Percentiles rank a stretch among this genome's conserved stretches.
These are phyloP conservation scores for Drosophila persimilis DNA, from an alignment of 1,140 invertebrate species.

Conservation along the genomic window DNA sequence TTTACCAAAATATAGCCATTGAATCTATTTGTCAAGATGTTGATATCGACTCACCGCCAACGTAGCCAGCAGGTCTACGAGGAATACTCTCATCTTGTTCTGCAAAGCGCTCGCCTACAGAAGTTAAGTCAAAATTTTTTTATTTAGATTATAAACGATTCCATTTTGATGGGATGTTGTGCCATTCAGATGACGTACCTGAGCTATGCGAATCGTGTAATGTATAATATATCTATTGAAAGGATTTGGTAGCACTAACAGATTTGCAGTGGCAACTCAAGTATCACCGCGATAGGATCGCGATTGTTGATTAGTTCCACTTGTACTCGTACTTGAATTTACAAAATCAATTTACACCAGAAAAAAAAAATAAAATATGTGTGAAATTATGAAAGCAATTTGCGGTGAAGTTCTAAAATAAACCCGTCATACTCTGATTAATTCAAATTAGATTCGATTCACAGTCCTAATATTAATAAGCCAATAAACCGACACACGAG, in stretches of 20 bases:
- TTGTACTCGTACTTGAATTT: neutral
- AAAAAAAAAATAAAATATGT: neutral
- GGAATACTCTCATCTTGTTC: constrained; percentile 62
- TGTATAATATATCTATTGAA: no score
- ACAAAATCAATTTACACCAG: neutral
- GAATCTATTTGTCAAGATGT: no score
- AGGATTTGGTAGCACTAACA: no score
- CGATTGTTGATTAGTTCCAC: neutral
- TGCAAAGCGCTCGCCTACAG: constrained; percentile 44
- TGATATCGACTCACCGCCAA: constrained; percentile 58
- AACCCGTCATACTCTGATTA: no score
- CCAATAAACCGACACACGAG: neutral
- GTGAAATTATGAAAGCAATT: neutral
- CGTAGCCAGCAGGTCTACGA: constrained; percentile 60
- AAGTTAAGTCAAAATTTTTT: constrained; percentile 29
- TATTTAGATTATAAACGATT: constrained; percentile 42
- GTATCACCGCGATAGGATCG: constrained; percentile 16
- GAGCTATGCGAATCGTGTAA: constrained; percentile 6
- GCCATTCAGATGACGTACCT: constrained; percentile 27
- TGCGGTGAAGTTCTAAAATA: neutral
- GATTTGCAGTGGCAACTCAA: neutral
- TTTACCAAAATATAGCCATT: no score
- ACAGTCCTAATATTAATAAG: no score
- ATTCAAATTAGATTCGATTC: no score
- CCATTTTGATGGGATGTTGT: constrained; percentile 14